Conservation (phyloP, 1,140 invertebrate species). For the Drosophila navojoa region DNA sequence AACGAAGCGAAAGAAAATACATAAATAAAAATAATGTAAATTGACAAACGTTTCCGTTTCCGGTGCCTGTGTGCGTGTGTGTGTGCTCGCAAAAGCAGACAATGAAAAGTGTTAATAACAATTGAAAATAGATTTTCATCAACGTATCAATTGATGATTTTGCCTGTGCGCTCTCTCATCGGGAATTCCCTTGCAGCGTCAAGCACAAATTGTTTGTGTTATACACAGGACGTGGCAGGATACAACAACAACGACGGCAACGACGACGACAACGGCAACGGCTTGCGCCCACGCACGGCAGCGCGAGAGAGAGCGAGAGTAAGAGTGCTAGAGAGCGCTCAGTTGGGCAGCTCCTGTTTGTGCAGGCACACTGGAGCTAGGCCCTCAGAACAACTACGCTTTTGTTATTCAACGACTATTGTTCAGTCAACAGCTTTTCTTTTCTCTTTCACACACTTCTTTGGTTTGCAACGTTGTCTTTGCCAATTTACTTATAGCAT, state of each 20-base stretch:
- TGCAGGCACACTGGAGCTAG: slow-evolving; percentile 26
- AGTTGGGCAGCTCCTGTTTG: slow-evolving; percentile 18
- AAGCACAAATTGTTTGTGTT: slow-evolving; percentile 69
- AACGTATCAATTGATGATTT: slow-evolving; percentile 24
- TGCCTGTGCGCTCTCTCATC: slow-evolving; percentile 7
- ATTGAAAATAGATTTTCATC: slow-evolving; percentile 18
- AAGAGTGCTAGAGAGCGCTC: not conserved
- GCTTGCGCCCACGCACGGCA: slow-evolving; percentile 69
- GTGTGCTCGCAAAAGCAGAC: slow-evolving; percentile 53
- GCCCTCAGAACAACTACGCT: not conserved
- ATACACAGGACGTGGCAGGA: slow-evolving; percentile 63
- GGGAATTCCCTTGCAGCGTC: slow-evolving; percentile 61
- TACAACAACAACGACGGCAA: slow-evolving; percentile 35
- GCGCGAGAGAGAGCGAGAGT: slow-evolving; percentile 28
- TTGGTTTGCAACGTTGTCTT: too few relatives aligned
- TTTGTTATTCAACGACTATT: not conserved
- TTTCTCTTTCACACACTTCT: too few relatives aligned
- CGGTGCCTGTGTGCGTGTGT: slow-evolving; percentile 8
- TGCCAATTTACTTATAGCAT: too few relatives aligned
- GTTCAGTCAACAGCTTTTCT: too few relatives aligned
- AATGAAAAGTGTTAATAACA: slow-evolving; percentile 42
- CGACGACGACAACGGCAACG: slow-evolving; percentile 24
- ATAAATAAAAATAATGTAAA: slow-evolving; percentile 24
- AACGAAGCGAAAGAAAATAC: slow-evolving; percentile 35
- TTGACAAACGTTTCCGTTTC: slow-evolving; percentile 18